Base-by-base conservation (phyloP, 2,113 vertebrate species). In the Rhinoderma darwinii region DNA sequence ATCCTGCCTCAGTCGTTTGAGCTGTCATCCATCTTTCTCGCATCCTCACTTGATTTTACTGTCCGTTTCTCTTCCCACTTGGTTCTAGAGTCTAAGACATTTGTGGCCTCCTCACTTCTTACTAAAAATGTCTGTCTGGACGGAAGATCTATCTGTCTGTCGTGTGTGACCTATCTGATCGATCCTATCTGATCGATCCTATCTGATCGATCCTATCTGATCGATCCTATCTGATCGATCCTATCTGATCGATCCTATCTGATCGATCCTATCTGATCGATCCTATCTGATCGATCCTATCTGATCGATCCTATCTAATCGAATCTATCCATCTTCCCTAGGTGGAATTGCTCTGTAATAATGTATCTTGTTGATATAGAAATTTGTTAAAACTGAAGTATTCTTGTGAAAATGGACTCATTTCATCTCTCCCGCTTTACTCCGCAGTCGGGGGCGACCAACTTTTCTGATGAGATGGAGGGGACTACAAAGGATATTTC, bases 401-500 rank as follows among this genome's bases (percentile, higher is more conserved):
- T 44, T 76, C 47, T 76, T 47, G 43, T 47, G 43, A 1, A 35
- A n/a, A 44, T 63, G 18, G 63, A 9, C 63, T 81, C 22, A 30
- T 43, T 63, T 63, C 39, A 41, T 81, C 79, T 81, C 47, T 74
- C 59, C 14, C 32, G 20, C 43, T 59, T 80, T 41, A 22, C 78
- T 82, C 54, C 82, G 18, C 44, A 87, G 86, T 83, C 63, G 0
- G 70, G 78, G 20, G 86, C 63, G 3, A 44, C 90, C 39, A 89
- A 89, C 39, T 87, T 90, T 0, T 88, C 91, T 75, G 12, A 83
- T 3, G 88, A 91, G 12, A 84, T 89, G 6, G 91, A 91, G 32
- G 74, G 91, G 77, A 93, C 92, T 72, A 76, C 51, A 1, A 94
- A 94, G 87, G 95, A 96, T 30, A 90, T 95, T 47, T 93, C 93